Percentiles rank a stretch among this genome's conserved stretches.
phyloP scores from a whole-genome alignment of 2,113 vertebrate species.

The Carollia perspicillata region DNA sequence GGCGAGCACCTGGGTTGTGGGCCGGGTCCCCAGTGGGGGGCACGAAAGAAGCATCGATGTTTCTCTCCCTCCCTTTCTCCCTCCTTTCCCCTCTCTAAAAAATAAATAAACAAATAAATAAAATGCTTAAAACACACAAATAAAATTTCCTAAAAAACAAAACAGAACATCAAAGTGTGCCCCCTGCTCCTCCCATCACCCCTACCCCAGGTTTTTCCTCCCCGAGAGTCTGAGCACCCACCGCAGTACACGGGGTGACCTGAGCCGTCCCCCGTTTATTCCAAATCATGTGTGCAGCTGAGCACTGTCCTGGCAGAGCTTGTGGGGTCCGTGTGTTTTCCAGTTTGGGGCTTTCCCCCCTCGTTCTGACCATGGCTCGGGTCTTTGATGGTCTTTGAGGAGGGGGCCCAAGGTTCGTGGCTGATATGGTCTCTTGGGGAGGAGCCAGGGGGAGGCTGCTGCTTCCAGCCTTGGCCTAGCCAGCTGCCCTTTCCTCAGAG shows the following conservation, averaged over 20 bases:
- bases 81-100: too few species aligned
- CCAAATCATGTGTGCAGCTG: background rate
- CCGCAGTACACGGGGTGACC: background rate
- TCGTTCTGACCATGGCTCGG: background rate
- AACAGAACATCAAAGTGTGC: too few species aligned
- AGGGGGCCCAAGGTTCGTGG: background rate
- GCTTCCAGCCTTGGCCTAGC: background rate
- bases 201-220: background rate
- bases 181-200: background rate
- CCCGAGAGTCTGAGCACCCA: background rate
- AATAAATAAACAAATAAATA: too few species aligned
- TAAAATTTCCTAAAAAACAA: too few species aligned
- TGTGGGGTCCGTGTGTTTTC: background rate
- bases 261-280: background rate
- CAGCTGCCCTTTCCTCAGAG: background rate
- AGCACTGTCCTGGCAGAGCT: background rate
- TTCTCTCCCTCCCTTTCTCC: too few species aligned
- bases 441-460: too few species aligned
- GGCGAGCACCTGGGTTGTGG: too few species aligned
- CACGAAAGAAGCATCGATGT: too few species aligned
- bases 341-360: background rate
- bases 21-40: too few species aligned
- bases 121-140: too few species aligned
- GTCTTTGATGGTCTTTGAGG: background rate
- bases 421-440: background rate